Evolutionary conservation across 2,797 vertebrate genomes (phyloP), one percentile per base, ranked within the genome.

Genomic region (Synaphobranchus kaupii): DNA sequence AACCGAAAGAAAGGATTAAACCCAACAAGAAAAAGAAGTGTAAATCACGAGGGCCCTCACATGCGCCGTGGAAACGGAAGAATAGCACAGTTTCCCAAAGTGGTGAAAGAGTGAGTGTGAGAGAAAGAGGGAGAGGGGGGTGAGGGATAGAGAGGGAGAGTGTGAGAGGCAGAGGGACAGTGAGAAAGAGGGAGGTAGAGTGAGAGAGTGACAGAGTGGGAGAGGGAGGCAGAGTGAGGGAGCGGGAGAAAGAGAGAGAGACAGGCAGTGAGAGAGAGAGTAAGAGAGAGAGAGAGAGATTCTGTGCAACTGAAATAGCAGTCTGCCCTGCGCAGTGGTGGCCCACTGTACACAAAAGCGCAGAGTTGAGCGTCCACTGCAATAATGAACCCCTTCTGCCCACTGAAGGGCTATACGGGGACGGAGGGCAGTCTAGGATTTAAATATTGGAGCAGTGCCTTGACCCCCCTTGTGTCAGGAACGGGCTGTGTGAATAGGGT

Each of bases 391-490:
- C 54, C 7, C 17, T 39, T 22, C 39, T 50, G 56, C 85, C 86
- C 66, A 48, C 83, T 87, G 89, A 86, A 80, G 88, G 8, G 31
- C 90, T 89, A 87, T 84, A 89, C 91, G 90, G 25, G 87, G 85
- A 88, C 58, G 89, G 90, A 91, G 84, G 84, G 54, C 47, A 95
- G 96, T 97, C 96, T 97, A 39, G 39, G 97, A 99, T 97, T 97
- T 97, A 98, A 97, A 97, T 96, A 97, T 98, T 98, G 97, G 96
- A 94, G 90, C 94, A 6, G 60, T 25, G 60, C 60, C 60, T 96
- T 97, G 97, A 97, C 97, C 97, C 97, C 97, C 97, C 93, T 95
- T 96, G 90, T 94, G 94, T 94, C 94, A 95, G 93, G 94, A 95
- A 95, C 94, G 60, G 25, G 92, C 88, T 2, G 92, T 94, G 95